Evolutionary conservation across 2,888 invertebrate genomes (phyloP), one percentile per base, ranked within the genome.

Genomic region (Stenodera caucasica): DNA sequence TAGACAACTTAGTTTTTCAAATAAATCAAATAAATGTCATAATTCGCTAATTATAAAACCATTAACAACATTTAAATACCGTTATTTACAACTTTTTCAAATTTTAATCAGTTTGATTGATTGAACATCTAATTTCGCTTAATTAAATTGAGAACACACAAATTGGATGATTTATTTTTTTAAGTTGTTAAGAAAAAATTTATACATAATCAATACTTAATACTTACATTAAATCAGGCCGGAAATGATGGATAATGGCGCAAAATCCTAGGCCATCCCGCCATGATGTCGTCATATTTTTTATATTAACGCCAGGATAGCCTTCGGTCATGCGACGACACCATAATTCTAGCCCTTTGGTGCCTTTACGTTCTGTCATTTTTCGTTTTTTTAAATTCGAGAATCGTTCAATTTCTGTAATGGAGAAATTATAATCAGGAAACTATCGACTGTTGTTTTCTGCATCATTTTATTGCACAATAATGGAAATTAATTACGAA

Each of bases 271-370:
- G 87, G 59, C 97, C 97, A 84, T 95, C 90, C 76, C 94, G 87
- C 95, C 96, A 97, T 9, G 95, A 94, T 66, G 94, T 93, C 67
- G 95, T 95, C 95, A 97, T 95, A 82, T 97, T 96, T 69, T 90
- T 90, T 71, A 97, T 89, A 78, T 90, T 89, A 67, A 97, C 95
- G 74, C 94, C 91, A 32, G 90, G 88, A 81, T 96, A 96, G 71
- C 95, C 95, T 72, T 90, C 91, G 50, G 94, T 91, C 81, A 94
- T 87, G 67, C 91, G 87, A 74, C 91, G 89, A 81, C 96, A 96
- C 97, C 97, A 97, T 72, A 91, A 81, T 82, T 96, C 95, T 77
- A 97, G 81, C 66, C 92, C 95, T 83, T 92, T 94, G 75, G 95
- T 92, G 68, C 94, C 94, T 75, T 89, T 87, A 75, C 90, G 85